Percentiles rank a stretch among this genome's conserved stretches.
phyloP scores from a whole-genome alignment of 2,888 invertebrate species.

The Eulithis prunata region DNA sequence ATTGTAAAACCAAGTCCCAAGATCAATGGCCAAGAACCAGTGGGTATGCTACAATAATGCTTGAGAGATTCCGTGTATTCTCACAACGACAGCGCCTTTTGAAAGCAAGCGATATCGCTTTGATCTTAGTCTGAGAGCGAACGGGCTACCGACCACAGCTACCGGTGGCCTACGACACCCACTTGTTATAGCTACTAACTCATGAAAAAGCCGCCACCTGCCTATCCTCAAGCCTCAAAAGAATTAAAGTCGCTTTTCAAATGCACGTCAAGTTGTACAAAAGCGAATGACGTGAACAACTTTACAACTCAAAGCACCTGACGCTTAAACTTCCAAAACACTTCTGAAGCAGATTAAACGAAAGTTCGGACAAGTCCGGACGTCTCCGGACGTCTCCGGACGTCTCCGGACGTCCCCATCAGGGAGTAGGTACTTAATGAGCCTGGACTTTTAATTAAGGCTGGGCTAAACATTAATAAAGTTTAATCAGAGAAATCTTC shows the following conservation, averaged over 20 bases:
- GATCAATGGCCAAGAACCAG: no score
- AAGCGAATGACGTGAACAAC: slow-evolving; percentile 5
- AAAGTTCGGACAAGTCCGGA: slow-evolving; percentile 15
- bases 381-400: slow-evolving; percentile 10
- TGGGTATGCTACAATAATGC: no score
- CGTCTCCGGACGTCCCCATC: slow-evolving; percentile 23
- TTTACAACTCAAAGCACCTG: slow-evolving; percentile 18
- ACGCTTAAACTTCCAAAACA: slow-evolving; percentile 21
- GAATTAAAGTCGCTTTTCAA: background rate
- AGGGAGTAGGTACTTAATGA: slow-evolving; percentile 63
- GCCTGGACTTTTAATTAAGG: slow-evolving; percentile 74
- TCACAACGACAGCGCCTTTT: no score
- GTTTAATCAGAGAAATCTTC: slow-evolving; percentile 60
- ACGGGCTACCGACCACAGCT: no score
- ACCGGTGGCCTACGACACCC: no score
- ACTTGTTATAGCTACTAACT: background rate
- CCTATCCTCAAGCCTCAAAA: background rate
- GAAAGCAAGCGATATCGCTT: no score
- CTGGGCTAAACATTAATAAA: slow-evolving; percentile 61
- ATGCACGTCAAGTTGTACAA: slow-evolving; percentile 1
- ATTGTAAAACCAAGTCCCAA: no score
- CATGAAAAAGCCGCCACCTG: background rate
- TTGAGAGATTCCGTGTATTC: no score
- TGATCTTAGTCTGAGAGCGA: no score
- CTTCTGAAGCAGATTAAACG: slow-evolving; percentile 22